Evolutionary conservation across 2,113 vertebrate species (phyloP).

Genomic region (Tichodroma muraria): DNA sequence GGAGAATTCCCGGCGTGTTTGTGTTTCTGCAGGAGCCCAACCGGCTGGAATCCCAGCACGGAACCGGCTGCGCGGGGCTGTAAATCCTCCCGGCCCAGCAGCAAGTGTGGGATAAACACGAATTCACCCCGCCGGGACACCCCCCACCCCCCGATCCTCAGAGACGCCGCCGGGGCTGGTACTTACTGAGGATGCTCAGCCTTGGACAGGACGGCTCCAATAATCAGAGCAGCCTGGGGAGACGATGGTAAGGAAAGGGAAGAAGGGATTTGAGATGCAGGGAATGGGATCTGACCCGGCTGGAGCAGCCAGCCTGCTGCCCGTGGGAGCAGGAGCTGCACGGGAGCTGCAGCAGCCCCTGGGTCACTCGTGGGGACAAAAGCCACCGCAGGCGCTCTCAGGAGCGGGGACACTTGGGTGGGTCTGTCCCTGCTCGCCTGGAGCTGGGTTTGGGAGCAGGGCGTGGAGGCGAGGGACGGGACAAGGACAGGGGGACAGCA

Average conservation of each 20-base stretch:
- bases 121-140: rapidly evolving
- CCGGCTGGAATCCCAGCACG: background rate
- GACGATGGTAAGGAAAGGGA: background rate
- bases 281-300: background rate
- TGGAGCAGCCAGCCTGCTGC: no score
- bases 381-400: background rate
- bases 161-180: background rate
- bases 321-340: background rate
- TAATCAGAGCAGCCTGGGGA: background rate
- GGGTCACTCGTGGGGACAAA: rapidly evolving
- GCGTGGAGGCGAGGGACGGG: background rate
- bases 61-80: background rate
- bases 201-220: background rate
- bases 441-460: background rate
- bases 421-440: background rate
- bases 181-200: background rate
- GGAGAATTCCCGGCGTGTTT: background rate
- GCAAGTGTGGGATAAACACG: rapidly evolving
- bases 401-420: background rate
- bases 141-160: rapidly evolving
- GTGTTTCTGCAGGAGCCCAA: background rate
- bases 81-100: background rate
- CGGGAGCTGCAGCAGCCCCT: background rate
- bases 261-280: background rate
- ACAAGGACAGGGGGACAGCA: background rate